Evolutionary conservation across 2,888 invertebrate genomes (phyloP), one percentile per base, ranked within the genome.

Genomic region (Zaprionus lineosus): DNA sequence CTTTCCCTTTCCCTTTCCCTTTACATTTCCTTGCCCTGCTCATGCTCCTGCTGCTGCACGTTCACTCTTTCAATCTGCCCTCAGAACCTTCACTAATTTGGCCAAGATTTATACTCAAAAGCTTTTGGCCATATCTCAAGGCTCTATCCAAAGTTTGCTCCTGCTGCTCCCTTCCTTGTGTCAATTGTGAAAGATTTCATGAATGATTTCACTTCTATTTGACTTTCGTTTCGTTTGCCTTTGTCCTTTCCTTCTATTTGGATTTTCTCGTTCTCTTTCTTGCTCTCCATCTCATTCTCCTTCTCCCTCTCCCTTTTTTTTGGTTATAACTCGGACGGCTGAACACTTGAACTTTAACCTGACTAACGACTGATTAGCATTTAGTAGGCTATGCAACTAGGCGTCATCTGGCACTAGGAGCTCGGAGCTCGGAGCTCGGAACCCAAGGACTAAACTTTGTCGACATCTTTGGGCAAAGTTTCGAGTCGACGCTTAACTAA

Each of bases 121-220:
- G 44, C 47, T 68, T 70, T 21, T 46, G 36, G 29, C 18, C 15
- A 53, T 41, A n/a, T n/a, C n/a, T n/a, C n/a, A n/a, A n/a, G n/a
- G n/a, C 36, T 33, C 9, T 31, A 48, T 19, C 26, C 11, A 12
- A 12, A 29, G 29, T 39, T 43, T 43, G 11, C 14, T 26, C 24
- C 24, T 43, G 36, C 41, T 29, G 16, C 36, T 28, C 21, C 39
- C 37, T 33, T n/a, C n/a, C 41, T 33, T 56, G 56, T 65, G 62
- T 66, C 82, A 84, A 86, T 86, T 84, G 83, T 77, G 61, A 68
- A 76, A 75, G 79, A 66, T 79, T 85, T 86, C 71, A 74, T 70
- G 75, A 84, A 85, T 84, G 84, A 83, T 85, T 84, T 77, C 75
- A 74, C 83, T 76, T 68, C 65, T 62, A 57, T 83, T 78, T 82